phyloP scores from a whole-genome alignment of 1,140 invertebrate species.

The Drosophila tristis region DNA sequence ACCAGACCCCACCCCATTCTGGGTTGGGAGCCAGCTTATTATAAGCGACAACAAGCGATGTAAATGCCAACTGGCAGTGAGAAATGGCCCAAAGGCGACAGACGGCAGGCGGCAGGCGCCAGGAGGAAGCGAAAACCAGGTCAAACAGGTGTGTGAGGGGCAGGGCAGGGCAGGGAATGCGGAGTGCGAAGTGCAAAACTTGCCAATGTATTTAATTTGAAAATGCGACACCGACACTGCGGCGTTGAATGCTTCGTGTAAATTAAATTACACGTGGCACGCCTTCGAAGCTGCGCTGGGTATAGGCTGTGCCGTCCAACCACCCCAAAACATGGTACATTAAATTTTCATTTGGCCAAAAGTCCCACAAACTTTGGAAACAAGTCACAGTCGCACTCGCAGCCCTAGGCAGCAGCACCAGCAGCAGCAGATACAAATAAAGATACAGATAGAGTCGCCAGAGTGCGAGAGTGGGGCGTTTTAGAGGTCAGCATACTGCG shows the following conservation, averaged over 20 bases:
- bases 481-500: conserved; percentile 43
- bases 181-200: conserved; percentile 13
- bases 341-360: conserved; percentile 62
- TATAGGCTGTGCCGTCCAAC: conserved; percentile 47
- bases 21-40: conserved; percentile 44
- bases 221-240: conserved; percentile 61
- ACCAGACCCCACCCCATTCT: too few species aligned
- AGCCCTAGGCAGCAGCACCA: conserved; percentile 34
- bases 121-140: conserved; percentile 42
- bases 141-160: conserved; percentile 39
- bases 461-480: conserved; percentile 14
- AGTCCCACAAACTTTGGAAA: conserved; percentile 58
- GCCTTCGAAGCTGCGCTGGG: conserved; percentile 13
- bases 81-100: conserved; percentile 39
- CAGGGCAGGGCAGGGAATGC: neutral
- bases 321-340: conserved; percentile 55
- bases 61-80: conserved; percentile 53
- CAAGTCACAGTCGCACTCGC: conserved; percentile 42
- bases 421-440: conserved; percentile 18
- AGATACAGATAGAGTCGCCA: conserved; percentile 18
- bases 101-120: conserved; percentile 21
- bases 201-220: conserved; percentile 58
- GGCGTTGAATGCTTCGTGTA: conserved; percentile 53
- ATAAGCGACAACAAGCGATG: conserved; percentile 44
- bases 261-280: conserved; percentile 60